Evolutionary conservation across 2,113 vertebrate genomes (phyloP).

Genomic region (Labeo rohita): DNA sequence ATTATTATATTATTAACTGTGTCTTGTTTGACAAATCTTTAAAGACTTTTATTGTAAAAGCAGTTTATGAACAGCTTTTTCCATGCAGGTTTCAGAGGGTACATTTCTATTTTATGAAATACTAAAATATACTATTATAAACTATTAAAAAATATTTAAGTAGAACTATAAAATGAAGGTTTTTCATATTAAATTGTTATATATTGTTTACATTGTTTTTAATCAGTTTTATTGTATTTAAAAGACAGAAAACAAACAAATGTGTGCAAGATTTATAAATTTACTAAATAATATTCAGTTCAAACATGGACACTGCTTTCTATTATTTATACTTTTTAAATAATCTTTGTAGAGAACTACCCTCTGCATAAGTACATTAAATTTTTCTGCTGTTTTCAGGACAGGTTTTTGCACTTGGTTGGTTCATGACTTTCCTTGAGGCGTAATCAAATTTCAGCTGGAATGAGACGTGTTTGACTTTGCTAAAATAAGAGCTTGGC

Average conservation of each 20-base stretch:
- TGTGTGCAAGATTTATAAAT: not conserved
- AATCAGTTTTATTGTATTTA: not conserved
- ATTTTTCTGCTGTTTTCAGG: not conserved
- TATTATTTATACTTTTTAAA: not conserved
- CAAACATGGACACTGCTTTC: not conserved
- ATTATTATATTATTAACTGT: too few species aligned
- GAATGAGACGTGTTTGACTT: conserved; percentile 29
- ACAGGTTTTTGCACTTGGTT: not conserved
- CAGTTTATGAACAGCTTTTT: too few species aligned
- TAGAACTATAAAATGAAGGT: not conserved
- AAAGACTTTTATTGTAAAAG: not conserved
- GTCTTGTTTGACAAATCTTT: not conserved
- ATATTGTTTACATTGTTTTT: too few species aligned
- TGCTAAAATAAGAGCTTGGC: conserved; percentile 34
- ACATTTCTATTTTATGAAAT: not conserved
- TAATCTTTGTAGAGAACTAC: not conserved
- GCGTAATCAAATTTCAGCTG: conserved; percentile 10
- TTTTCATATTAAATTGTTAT: too few species aligned
- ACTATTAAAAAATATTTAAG: not conserved
- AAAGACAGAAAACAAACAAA: not conserved
- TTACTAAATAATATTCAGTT: not conserved
- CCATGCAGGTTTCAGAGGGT: too few species aligned
- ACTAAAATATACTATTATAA: not conserved
- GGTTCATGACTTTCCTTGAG: conserved; percentile 11
- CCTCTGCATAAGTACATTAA: not conserved